Conservation (phyloP, 2,888 invertebrate genomes). For the Chrysolina oricalcia region DNA sequence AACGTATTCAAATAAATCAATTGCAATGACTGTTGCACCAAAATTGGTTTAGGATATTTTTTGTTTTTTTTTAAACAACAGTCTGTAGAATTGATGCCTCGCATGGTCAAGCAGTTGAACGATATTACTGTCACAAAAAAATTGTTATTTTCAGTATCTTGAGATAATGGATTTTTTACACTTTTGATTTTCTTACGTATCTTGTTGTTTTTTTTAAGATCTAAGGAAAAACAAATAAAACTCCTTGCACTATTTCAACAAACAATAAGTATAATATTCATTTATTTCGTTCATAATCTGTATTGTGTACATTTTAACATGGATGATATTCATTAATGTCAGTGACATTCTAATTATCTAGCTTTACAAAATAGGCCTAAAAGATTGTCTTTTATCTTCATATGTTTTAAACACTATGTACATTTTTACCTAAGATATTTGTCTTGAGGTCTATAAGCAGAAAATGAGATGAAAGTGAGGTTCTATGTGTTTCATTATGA, state of each 20-base stretch:
- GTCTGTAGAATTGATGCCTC: too few species aligned
- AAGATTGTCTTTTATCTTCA: constrained; percentile 68
- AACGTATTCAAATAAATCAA: too few species aligned
- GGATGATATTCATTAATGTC: constrained; percentile 58
- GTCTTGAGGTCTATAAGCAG: not conserved
- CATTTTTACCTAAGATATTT: constrained; percentile 34
- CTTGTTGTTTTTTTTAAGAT: not conserved
- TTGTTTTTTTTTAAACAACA: too few species aligned
- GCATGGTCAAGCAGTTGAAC: too few species aligned
- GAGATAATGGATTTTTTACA: too few species aligned
- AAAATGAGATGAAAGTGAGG: not conserved
- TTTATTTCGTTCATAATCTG: constrained; percentile 54
- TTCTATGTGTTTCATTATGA: not conserved
- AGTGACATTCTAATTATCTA: constrained; percentile 41
- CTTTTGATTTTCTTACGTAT: too few species aligned
- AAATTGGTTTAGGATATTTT: too few species aligned
- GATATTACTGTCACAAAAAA: too few species aligned
- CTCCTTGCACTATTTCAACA: constrained; percentile 56
- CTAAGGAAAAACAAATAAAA: constrained; percentile 3
- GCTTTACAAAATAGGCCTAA: constrained; percentile 69
- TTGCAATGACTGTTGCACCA: too few species aligned
- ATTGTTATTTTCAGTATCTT: too few species aligned
- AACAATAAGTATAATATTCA: constrained; percentile 58
- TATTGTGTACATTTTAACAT: constrained; percentile 64
- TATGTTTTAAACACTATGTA: constrained; percentile 35